Base-by-base conservation (phyloP, 2,113 vertebrate species). In the Rhinolophus ferrumequinum region DNA sequence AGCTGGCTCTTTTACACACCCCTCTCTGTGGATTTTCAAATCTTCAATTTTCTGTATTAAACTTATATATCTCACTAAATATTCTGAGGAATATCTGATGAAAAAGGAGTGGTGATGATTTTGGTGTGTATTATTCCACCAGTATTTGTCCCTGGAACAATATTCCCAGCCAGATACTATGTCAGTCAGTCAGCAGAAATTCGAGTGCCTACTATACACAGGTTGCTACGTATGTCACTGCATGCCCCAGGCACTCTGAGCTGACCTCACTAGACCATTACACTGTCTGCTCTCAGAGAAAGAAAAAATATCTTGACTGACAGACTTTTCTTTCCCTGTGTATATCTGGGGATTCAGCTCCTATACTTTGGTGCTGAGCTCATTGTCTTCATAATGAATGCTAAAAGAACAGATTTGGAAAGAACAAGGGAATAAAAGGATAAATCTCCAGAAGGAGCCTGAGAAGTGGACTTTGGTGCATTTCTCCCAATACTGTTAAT, bases 371-470 rank as follows among this genome's bases (percentile, higher is more conserved):
- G 93, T 21, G 1, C 67, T 66, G 79, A 95, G 86, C 86, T 97
- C 47, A 0, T 80, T 96, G 90, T 94, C 93, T 96, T 97, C 64
- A 85, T 98, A 97, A 96, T 97, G 96, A 96, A 97, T 96, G 94
- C 90, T 96, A 96, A 97, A 95, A 94, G 77, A 96, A 77, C 54
- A 85, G 47, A 95, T 95, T 95, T 75, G 22, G 95, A 94, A 89
- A 94, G 84, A 96, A 97, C 72, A 94, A 2, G 14, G 85, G 66
- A 97, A 94, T 38, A 86, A 94, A 91, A 94, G 82, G 88, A 82
- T 83, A 62, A 83, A 47, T 96, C 96, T 97, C 97, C 56, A 89
- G 88, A 88, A 96, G 67, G 52, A 95, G 64, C 8, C 73, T 97
- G 94, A 82, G 88, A 96, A 96, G 88, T 94, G 70, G 92, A 93